Conservation (phyloP, 2,888 invertebrate genomes). For the Quadroppia sp. region DNA sequence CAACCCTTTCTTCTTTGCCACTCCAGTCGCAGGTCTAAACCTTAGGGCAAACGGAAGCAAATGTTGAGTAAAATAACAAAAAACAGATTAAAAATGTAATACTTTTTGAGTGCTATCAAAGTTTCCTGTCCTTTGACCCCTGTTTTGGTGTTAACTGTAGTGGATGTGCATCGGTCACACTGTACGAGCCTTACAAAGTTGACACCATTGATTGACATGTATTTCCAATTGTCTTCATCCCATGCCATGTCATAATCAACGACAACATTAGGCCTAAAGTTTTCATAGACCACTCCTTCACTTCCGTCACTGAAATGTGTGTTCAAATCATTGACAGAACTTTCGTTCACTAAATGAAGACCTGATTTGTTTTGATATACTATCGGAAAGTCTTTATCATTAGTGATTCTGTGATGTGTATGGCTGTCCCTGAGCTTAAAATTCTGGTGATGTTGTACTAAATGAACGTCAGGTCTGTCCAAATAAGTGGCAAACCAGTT, state of each 20-base stretch:
- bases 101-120: conserved; percentile 7
- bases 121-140: conserved; percentile 19
- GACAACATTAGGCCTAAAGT: conserved; percentile 41
- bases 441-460: conserved; percentile 19
- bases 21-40: background rate
- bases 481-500: conserved; percentile 16
- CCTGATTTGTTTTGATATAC: conserved; percentile 33
- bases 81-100: background rate
- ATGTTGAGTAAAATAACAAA: background rate
- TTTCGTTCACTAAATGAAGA: conserved; percentile 40
- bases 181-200: background rate
- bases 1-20: background rate
- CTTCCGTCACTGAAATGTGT: conserved; percentile 29
- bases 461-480: background rate
- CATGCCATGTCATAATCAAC: conserved; percentile 32
- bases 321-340: conserved; percentile 38
- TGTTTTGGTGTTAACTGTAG: conserved; percentile 40
- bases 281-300: conserved; percentile 17
- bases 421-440: background rate
- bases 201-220: conserved; percentile 33
- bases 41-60: background rate
- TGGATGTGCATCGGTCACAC: conserved; percentile 28
- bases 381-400: conserved; percentile 26
- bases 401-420: background rate
- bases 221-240: conserved; percentile 40